Percentiles rank a stretch among this genome's conserved stretches.
These are phyloP conservation scores for Hydriomena furcata DNA, from an alignment of 2,888 invertebrate species.

Conservation along the genomic window DNA sequence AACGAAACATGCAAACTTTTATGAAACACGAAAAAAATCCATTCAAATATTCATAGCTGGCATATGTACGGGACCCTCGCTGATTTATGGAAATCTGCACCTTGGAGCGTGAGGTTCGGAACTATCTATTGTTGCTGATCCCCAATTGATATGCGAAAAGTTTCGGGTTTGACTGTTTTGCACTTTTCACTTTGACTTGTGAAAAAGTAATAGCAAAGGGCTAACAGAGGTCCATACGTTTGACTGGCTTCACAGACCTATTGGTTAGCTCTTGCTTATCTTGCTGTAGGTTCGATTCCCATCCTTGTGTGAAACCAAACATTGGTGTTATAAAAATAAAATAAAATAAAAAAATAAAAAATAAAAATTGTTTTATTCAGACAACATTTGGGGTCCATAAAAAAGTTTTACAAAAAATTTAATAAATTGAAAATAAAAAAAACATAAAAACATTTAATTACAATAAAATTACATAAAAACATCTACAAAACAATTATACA, in stretches of 20 bases:
- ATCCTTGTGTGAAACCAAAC: too few species aligned
- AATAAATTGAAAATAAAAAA: too few species aligned
- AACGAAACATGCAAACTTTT: slow-evolving; percentile 4
- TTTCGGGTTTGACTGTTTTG: slow-evolving; percentile 31
- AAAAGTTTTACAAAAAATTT: too few species aligned
- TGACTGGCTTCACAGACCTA: background rate
- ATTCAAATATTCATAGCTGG: slow-evolving; percentile 49
- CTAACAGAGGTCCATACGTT: background rate
- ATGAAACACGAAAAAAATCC: slow-evolving; percentile 29
- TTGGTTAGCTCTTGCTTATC: too few species aligned
- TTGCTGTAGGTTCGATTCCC: too few species aligned
- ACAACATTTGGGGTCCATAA: too few species aligned
- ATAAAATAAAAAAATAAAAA: too few species aligned
- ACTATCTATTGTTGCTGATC: slow-evolving; percentile 46
- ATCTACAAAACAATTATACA: too few species aligned
- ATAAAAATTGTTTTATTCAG: too few species aligned
- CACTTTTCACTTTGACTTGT: slow-evolving; percentile 31
- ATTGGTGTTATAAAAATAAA: too few species aligned
- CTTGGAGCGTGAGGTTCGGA: slow-evolving; percentile 42
- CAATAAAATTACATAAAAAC: too few species aligned
- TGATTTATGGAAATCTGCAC: slow-evolving; percentile 62
- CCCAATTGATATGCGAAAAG: slow-evolving; percentile 32
- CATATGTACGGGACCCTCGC: slow-evolving; percentile 45
- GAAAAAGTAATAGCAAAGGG: slow-evolving; percentile 1
- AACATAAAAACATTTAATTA: too few species aligned